Evolutionary conservation across 2,113 vertebrate genomes (phyloP).

Genomic region (Tylochromis polylepis): DNA sequence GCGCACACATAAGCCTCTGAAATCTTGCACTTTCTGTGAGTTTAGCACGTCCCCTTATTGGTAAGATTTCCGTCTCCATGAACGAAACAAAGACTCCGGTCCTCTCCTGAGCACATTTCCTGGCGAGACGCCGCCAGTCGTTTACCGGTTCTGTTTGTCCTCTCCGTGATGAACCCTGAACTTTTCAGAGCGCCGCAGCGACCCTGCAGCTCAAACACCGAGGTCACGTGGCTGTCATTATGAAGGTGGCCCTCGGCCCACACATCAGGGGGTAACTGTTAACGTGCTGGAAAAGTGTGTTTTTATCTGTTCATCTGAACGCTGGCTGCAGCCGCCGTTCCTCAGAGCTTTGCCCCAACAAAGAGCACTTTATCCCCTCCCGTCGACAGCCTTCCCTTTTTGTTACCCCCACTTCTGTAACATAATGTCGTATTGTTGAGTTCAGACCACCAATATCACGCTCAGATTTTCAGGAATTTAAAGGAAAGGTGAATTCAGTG

Average conservation of each 20-base stretch:
- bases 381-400: background rate
- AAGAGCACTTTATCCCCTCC: constrained; percentile 45
- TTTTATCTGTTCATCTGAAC: constrained; percentile 66
- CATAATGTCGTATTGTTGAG: constrained; percentile 38
- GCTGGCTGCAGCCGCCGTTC: constrained; percentile 16
- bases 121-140: background rate
- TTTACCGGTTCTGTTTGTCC: background rate
- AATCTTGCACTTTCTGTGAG: background rate
- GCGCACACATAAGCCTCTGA: background rate
- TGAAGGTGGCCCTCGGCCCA: constrained; percentile 1
- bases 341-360: constrained; percentile 44
- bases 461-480: constrained; percentile 14
- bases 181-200: background rate
- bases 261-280: constrained; percentile 23
- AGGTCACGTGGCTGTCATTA: background rate
- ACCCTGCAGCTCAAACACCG: background rate
- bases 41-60: background rate
- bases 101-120: background rate
- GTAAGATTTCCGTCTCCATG: background rate
- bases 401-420: background rate
- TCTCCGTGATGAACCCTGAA: background rate
- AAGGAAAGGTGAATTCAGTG: background rate
- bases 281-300: constrained; percentile 39
- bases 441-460: constrained; percentile 10
- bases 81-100: background rate